Base-by-base conservation (phyloP, 2,113 vertebrate genomes). In the Ictidomys tridecemlineatus region DNA sequence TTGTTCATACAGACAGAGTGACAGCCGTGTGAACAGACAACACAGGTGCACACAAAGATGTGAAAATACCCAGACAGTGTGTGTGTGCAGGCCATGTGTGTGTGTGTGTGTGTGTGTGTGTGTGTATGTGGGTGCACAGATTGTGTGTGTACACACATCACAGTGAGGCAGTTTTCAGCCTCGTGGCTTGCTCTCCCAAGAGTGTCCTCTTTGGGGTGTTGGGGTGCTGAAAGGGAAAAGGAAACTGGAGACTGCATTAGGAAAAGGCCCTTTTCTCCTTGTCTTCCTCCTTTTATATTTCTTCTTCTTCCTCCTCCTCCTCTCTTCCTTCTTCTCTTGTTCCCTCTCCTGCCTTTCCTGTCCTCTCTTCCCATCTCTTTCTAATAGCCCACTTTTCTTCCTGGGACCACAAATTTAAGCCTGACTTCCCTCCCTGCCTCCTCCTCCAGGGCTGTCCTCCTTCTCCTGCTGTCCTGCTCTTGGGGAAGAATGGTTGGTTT, bases 331-430 rank as follows among this genome's bases (percentile, higher is more conserved):
- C 37, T 11, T 45, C 51, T n/a, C 24, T 72, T 45, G 6, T 12
- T 14, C 30, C 34, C 8, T 34, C 26, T 58, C n/a, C 79, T 61
- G 20, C 37, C 16, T n/a, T 20, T 10, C 17, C 65, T 53, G n/a
- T 20, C 56, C 51, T 28, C 30, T 45, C 5, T 16, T n/a, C 32
- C 34, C 14, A 6, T 20, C 37, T 37, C 8, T 34, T 32, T 39
- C 32, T 9, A 5, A 14, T 8, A 22, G 34, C 16, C 0, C 3
- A 45, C 0, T 0, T 56, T 28, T 11, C 14, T 13, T 76, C 34
- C 48, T 70, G 22, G 58, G 18, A n/a, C 20, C 32, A 12, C 53
- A 72, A 5, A 18, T n/a, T 37, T 48, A 51, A 48, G 17, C 16
- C 6, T 6, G 3, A 4, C 37, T 2, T 17, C 20, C 58, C 24